Evolutionary conservation across 2,797 vertebrate species (phyloP).

Genomic region (Dryobates pubescens): DNA sequence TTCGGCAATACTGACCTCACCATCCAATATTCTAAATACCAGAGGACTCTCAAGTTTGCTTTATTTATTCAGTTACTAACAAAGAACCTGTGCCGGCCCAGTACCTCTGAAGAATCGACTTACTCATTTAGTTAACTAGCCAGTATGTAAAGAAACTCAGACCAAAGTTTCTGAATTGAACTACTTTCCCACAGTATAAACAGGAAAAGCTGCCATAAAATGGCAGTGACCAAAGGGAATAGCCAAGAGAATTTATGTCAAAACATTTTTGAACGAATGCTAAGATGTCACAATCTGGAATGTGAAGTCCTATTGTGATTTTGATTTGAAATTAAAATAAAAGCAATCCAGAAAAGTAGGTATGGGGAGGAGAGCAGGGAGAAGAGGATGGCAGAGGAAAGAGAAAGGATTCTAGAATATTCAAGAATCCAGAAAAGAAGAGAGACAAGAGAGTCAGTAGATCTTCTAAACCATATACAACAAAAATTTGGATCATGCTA

Average conservation of each 20-base stretch:
- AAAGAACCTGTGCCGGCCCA: background rate
- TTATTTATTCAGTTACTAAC: background rate
- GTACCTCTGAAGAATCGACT: background rate
- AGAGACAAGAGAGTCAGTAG: background rate
- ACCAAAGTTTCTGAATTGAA: background rate
- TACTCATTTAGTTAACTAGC: background rate
- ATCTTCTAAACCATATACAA: background rate
- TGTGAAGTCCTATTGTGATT: background rate
- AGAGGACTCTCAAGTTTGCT: background rate
- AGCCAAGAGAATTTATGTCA: background rate
- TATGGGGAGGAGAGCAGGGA: rapidly evolving
- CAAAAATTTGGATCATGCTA: background rate
- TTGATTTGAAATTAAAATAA: background rate
- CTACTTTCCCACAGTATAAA: background rate
- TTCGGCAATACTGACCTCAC: background rate
- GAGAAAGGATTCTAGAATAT: no score
- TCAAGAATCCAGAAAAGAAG: background rate
- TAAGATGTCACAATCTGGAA: background rate
- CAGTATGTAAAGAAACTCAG: background rate
- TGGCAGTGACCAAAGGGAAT: background rate
- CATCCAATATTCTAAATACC: background rate
- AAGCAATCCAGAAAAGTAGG: background rate
- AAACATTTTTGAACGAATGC: background rate
- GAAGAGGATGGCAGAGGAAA: no score
- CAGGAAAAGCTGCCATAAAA: background rate